Conservation (phyloP, 1,140 invertebrate species). For the Pomacea maculata region DNA sequence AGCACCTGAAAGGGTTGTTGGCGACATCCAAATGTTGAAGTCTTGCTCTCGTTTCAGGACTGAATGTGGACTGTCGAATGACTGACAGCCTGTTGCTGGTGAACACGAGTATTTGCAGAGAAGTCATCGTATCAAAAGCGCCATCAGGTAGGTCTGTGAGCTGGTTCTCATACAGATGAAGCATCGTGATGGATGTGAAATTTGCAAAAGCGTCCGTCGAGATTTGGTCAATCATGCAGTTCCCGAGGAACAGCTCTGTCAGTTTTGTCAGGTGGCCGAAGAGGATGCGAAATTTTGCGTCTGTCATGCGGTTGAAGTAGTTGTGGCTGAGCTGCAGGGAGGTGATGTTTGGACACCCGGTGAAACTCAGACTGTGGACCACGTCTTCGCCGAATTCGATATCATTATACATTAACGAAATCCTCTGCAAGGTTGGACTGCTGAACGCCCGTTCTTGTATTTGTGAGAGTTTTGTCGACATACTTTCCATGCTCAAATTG, state of each 20-base stretch:
- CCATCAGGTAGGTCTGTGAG: not conserved
- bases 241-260: not conserved
- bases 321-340: not conserved
- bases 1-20: conserved; percentile 7
- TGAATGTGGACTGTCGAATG: not conserved
- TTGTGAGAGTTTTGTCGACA: not conserved
- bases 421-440: not conserved
- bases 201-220: not conserved
- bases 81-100: not conserved
- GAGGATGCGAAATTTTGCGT: not conserved
- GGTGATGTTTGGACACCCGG: not conserved
- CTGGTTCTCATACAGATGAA: not conserved
- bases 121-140: not conserved
- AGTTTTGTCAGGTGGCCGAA: not conserved
- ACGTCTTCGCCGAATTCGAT: not conserved
- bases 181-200: not conserved
- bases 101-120: not conserved
- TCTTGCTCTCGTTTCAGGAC: not conserved
- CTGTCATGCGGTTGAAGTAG: not conserved
- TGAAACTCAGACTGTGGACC: not conserved
- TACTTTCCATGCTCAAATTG: not conserved
- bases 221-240: not conserved
- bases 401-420: not conserved
- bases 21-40: not conserved
- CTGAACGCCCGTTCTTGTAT: not conserved